Percentiles rank a stretch among this genome's conserved stretches.
These are phyloP conservation scores for Drosophila ficusphila DNA, from an alignment of 1,140 invertebrate genomes.

Conservation along the genomic window DNA sequence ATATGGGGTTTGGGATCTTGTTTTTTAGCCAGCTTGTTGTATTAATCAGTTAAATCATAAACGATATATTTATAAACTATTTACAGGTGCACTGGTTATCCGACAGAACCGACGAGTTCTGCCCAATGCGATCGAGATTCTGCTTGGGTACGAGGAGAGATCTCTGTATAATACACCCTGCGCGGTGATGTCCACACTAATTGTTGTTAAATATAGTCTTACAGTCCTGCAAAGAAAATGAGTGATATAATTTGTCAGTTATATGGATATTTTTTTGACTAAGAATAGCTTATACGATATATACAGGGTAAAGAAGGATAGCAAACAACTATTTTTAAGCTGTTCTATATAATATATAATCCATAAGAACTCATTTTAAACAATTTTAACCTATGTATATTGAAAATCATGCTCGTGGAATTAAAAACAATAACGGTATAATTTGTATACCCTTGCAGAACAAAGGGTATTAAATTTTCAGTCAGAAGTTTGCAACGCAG, in stretches of 20 bases:
- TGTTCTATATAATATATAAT: no score
- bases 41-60: constrained; percentile 50
- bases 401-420: no score
- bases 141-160: constrained; percentile 81
- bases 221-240: constrained; percentile 73
- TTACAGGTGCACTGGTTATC: constrained; percentile 82
- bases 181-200: constrained; percentile 84
- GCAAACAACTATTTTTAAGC: no score
- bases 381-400: no score
- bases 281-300: no score
- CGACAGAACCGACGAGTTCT: constrained; percentile 62
- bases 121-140: constrained; percentile 79
- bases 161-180: constrained; percentile 84
- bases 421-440: no score
- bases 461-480: no score
- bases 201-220: constrained; percentile 79
- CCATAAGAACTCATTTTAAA: no score
- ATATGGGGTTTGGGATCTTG: constrained; percentile 1
- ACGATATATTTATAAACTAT: constrained; percentile 76
- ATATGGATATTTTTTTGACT: no score
- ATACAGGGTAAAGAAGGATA: no score
- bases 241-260: neutral
- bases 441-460: no score
- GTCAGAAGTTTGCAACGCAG: no score
- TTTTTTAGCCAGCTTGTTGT: constrained; percentile 47